phyloP scores from a whole-genome alignment of 2,113 vertebrate genomes.

The Syngnathus floridae region DNA sequence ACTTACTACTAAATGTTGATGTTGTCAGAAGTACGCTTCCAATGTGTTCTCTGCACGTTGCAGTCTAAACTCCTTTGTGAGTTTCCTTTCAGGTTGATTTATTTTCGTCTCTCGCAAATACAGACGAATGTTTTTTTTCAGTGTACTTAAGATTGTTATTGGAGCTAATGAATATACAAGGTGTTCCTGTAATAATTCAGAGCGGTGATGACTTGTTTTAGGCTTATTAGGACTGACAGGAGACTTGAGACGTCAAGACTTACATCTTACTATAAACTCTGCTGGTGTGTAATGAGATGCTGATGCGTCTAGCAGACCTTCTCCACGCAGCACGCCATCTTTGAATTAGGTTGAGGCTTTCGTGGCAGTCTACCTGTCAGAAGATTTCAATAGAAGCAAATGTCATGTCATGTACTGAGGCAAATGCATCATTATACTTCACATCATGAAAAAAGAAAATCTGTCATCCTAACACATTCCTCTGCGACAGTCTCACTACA shows the following conservation, averaged over 20 bases:
- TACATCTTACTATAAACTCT: slow-evolving; percentile 32
- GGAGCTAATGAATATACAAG: slow-evolving; percentile 29
- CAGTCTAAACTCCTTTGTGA: not conserved
- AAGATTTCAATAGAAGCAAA: not conserved
- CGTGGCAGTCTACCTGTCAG: slow-evolving; percentile 1
- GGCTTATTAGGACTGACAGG: slow-evolving; percentile 9
- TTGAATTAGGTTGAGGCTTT: slow-evolving; percentile 6
- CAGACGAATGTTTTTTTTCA: slow-evolving; percentile 8
- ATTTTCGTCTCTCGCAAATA: slow-evolving; percentile 3
- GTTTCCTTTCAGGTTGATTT: slow-evolving; percentile 2
- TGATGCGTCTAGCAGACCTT: slow-evolving; percentile 49
- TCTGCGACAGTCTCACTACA: slow-evolving; percentile 34
- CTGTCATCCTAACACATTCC: slow-evolving; percentile 34
- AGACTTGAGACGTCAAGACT: slow-evolving; percentile 31
- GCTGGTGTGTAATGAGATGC: slow-evolving; percentile 42
- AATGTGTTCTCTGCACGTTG: not conserved
- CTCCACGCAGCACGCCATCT: not conserved
- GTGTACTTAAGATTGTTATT: slow-evolving; percentile 13
- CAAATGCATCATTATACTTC: slow-evolving; percentile 20
- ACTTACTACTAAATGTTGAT: slow-evolving; percentile 5
- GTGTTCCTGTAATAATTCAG: slow-evolving; percentile 37
- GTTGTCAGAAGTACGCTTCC: slow-evolving; percentile 17
- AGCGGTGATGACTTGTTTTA: slow-evolving; percentile 17
- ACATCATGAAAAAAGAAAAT: slow-evolving; percentile 23
- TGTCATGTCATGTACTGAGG: not conserved